Conservation (phyloP, 2,113 vertebrate genomes). For the Buteo buteo region DNA sequence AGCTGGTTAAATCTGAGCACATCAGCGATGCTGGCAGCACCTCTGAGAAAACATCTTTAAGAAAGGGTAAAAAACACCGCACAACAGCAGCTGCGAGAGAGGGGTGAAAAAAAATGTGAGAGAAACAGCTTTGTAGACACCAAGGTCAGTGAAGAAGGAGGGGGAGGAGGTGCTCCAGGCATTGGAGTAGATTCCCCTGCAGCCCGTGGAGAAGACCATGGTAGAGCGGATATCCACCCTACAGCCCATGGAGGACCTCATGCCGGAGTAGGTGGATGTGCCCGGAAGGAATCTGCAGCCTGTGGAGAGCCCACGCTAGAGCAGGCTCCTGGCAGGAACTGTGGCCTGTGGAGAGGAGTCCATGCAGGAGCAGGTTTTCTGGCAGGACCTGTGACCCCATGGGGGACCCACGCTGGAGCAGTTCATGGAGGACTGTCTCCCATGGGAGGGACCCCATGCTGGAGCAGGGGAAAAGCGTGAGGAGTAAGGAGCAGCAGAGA, state of each 20-base stretch:
- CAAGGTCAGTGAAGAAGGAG: not conserved
- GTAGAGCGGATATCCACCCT: not conserved
- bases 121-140: not conserved
- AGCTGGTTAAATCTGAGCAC: not conserved
- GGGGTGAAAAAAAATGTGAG: not conserved
- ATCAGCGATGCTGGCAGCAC: rapidly evolving
- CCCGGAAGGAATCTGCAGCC: not conserved
- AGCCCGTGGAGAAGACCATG: not conserved
- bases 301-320: not conserved
- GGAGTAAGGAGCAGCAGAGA: not conserved
- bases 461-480: not conserved
- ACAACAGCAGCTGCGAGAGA: not conserved
- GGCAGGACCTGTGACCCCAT: no score
- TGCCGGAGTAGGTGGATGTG: not conserved
- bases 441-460: not conserved
- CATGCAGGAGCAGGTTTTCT: not conserved
- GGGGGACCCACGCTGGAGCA: not conserved
- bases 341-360: not conserved
- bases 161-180: not conserved
- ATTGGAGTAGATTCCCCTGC: not conserved
- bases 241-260: not conserved
- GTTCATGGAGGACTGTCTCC: not conserved
- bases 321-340: not conserved
- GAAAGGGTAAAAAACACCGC: not conserved
- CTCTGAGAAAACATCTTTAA: not conserved